Evolutionary conservation across 2,888 invertebrate genomes (phyloP).

Genomic region (Nymphalis urticae): DNA sequence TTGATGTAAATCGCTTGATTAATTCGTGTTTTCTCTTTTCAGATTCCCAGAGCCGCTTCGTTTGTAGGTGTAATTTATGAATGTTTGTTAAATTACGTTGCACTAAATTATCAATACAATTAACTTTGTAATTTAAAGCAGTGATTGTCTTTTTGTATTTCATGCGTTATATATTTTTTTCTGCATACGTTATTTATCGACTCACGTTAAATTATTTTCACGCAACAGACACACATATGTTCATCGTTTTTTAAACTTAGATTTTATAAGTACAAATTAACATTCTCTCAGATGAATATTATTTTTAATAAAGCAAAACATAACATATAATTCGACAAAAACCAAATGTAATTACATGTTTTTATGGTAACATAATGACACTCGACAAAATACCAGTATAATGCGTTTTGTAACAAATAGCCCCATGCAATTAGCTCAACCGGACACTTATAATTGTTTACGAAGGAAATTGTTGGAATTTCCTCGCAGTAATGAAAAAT

Average conservation of each 20-base stretch:
- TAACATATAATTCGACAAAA: no score
- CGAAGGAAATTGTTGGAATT: slow-evolving; percentile 57
- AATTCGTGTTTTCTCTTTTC: slow-evolving; percentile 34
- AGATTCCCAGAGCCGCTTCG: neutral
- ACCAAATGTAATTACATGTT: slow-evolving; percentile 2
- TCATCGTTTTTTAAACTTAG: no score
- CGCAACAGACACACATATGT: no score
- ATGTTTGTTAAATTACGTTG: slow-evolving; percentile 13
- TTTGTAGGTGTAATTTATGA: neutral
- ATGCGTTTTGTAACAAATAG: slow-evolving; percentile 39
- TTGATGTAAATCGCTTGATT: slow-evolving; percentile 50
- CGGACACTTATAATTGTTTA: slow-evolving; percentile 73
- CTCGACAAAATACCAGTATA: slow-evolving; percentile 15
- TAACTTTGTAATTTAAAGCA: neutral
- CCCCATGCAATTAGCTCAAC: slow-evolving; percentile 54
- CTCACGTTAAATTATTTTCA: no score
- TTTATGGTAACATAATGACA: neutral
- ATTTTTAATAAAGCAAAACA: no score
- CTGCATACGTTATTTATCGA: no score
- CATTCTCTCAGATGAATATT: no score
- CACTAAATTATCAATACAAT: neutral
- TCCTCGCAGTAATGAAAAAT: slow-evolving; percentile 72
- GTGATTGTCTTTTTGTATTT: neutral
- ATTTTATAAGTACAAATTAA: no score
- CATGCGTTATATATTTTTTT: neutral